phyloP scores from a whole-genome alignment of 1,140 invertebrate species.

The Macrostomum lignano region DNA sequence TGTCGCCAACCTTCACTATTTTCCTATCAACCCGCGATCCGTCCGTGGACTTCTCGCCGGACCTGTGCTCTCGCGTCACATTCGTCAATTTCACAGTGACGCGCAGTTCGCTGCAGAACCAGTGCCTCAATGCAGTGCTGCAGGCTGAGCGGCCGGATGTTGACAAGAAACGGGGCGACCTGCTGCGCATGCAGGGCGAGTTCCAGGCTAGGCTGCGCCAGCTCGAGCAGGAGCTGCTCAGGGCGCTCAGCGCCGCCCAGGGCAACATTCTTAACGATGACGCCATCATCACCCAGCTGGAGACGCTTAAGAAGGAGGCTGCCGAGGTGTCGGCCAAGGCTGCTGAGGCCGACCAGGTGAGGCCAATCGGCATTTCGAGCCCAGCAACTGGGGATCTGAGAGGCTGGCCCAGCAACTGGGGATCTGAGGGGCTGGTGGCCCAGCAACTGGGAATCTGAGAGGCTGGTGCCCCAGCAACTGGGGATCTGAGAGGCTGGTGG shows the following conservation, averaged over 20 bases:
- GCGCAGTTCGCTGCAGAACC: constrained; percentile 71
- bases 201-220: constrained; percentile 81
- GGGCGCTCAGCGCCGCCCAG: constrained; percentile 88
- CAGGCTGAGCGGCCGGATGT: constrained; percentile 93
- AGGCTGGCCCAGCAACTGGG: too few species aligned
- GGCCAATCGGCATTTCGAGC: too few species aligned
- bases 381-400: too few species aligned
- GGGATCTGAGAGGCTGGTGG: too few species aligned
- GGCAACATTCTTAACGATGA: constrained; percentile 95
- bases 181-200: constrained; percentile 88
- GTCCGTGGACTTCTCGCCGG: constrained; percentile 86
- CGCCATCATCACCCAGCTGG: constrained; percentile 82
- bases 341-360: constrained; percentile 82
- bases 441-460: too few species aligned
- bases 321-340: constrained; percentile 64
- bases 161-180: constrained; percentile 79
- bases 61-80: constrained; percentile 90
- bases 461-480: too few species aligned
- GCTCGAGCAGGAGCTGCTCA: constrained; percentile 76
- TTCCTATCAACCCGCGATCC: constrained; percentile 92
- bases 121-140: constrained; percentile 88
- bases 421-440: too few species aligned
- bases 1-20: constrained; percentile 92
- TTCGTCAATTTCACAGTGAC: constrained; percentile 99
- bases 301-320: constrained; percentile 88